Conservation (phyloP, 2,888 invertebrate species). For the Girardia tigrina region DNA sequence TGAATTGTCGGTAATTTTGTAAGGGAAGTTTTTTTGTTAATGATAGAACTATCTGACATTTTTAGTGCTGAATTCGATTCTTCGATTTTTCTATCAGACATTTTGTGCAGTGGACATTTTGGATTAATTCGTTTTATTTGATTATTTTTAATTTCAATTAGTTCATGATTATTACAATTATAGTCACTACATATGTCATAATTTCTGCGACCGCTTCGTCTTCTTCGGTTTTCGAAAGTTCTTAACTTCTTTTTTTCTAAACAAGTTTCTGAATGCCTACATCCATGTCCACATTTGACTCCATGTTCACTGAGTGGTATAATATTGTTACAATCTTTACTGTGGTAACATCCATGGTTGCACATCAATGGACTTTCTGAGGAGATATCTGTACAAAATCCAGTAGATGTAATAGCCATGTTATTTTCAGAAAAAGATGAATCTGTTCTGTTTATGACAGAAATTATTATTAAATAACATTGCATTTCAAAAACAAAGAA, state of each 20-base stretch:
- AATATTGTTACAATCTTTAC: not conserved
- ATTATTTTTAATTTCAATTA: not conserved
- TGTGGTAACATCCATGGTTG: conserved; percentile 10
- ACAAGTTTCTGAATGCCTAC: not conserved
- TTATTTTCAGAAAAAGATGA: not conserved
- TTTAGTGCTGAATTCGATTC: not conserved
- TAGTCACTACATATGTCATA: not conserved
- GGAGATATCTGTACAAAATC: not conserved
- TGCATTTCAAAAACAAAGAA: too few species aligned
- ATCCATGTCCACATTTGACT: not conserved
- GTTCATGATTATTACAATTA: not conserved
- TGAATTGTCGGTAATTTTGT: not conserved
- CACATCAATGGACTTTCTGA: not conserved
- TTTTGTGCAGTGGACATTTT: not conserved
- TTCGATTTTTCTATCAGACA: not conserved
- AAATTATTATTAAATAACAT: too few species aligned
- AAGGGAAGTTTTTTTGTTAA: too few species aligned
- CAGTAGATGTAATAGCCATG: not conserved
- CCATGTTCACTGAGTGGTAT: not conserved
- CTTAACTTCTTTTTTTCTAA: not conserved
- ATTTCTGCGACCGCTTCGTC: not conserved
- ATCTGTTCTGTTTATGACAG: conserved; percentile 12
- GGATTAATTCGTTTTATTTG: not conserved
- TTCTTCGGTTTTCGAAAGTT: not conserved
- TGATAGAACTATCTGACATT: too few species aligned